These are phyloP conservation scores for Protomyctophum bolini DNA, from an alignment of 2,113 vertebrate species.

Conservation along the genomic window DNA sequence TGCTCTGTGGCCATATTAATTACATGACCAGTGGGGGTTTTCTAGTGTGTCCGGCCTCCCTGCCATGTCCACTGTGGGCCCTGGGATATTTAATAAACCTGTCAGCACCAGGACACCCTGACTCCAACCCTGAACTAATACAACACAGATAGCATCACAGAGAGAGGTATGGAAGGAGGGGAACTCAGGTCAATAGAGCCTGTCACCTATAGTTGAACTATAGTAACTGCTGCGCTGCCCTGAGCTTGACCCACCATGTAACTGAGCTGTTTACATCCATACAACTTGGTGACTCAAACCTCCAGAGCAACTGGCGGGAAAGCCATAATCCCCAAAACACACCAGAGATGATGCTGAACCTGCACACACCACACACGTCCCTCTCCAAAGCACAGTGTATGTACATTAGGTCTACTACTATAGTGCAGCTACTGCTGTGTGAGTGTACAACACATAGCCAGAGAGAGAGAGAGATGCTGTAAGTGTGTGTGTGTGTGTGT, in stretches of 20 bases:
- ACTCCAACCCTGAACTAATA: slow-evolving; percentile 61
- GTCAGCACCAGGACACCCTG: slow-evolving; percentile 63
- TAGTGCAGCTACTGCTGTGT: too few relatives aligned
- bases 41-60: slow-evolving; percentile 36
- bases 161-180: slow-evolving; percentile 10
- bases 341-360: slow-evolving; percentile 31
- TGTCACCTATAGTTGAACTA: slow-evolving; percentile 32
- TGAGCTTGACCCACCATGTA: background rate
- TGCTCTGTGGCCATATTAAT: slow-evolving; percentile 71
- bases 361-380: slow-evolving; percentile 49
- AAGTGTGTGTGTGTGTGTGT: background rate
- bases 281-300: too few relatives aligned
- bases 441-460: background rate
- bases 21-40: slow-evolving; percentile 70
- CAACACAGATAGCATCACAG: slow-evolving; percentile 46
- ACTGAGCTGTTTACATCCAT: too few relatives aligned
- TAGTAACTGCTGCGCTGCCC: slow-evolving; percentile 25
- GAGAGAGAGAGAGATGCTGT: background rate
- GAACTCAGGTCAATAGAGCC: slow-evolving; percentile 46
- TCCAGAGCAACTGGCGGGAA: slow-evolving; percentile 21
- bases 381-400: slow-evolving; percentile 30
- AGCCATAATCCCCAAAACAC: slow-evolving; percentile 16
- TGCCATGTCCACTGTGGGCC: slow-evolving; percentile 60
- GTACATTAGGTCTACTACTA: slow-evolving; percentile 22
- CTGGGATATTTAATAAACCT: slow-evolving; percentile 77